Conservation (phyloP, 1,140 invertebrate species). For the Penaeus vannamei region DNA sequence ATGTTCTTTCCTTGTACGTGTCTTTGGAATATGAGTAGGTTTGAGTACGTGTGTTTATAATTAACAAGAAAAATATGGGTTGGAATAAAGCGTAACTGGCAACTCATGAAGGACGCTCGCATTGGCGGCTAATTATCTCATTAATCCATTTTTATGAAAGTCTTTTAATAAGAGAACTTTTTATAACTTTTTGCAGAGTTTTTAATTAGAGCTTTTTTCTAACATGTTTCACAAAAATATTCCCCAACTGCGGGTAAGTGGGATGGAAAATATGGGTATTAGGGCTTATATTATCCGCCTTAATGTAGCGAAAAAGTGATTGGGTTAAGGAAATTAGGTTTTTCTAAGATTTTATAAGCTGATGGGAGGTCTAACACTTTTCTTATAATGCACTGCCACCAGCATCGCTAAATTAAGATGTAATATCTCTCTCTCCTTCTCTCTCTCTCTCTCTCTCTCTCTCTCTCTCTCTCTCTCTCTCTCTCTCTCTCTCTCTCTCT, state of each 20-base stretch:
- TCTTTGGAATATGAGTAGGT: no score
- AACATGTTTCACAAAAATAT: neutral
- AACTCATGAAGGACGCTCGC: conserved; percentile 27
- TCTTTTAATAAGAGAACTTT: conserved; percentile 56
- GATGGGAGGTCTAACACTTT: neutral
- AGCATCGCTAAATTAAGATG: neutral
- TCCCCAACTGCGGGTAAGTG: no score
- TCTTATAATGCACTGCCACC: neutral
- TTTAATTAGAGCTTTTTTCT: conserved; percentile 41
- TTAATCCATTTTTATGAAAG: conserved; percentile 55
- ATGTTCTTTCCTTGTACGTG: no score
- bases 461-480: neutral
- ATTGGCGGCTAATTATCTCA: conserved; percentile 20
- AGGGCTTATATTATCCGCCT: no score
- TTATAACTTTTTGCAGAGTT: conserved; percentile 42
- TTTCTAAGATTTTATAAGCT: no score
- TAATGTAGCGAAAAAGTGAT: no score
- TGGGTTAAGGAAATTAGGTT: no score
- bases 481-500: neutral
- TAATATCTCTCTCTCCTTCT: neutral
- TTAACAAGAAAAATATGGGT: no score
- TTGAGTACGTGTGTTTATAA: no score
- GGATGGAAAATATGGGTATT: no score
- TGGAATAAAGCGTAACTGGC: conserved; percentile 36
- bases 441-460: neutral